phyloP scores from a whole-genome alignment of 2,888 invertebrate species.

The Amiota communis region DNA sequence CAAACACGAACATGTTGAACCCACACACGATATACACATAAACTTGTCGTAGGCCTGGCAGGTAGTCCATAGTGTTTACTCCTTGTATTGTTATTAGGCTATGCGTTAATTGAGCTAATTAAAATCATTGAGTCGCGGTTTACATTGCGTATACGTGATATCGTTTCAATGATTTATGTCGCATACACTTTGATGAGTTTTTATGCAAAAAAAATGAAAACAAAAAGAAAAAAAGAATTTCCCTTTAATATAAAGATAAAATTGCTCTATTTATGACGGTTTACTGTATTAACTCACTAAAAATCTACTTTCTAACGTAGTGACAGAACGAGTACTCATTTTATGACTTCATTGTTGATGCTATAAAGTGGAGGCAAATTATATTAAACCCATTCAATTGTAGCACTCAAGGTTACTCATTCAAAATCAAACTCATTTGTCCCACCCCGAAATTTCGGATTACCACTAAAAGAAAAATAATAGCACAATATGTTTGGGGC shows the following conservation, averaged over 20 bases:
- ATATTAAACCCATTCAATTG: conserved; percentile 10
- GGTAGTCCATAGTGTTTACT: not conserved
- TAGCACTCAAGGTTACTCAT: not conserved
- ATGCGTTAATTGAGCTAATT: conserved; percentile 29
- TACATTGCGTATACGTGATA: not conserved
- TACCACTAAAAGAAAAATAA: conserved; percentile 23
- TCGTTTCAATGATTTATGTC: not conserved
- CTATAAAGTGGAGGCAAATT: conserved; percentile 19
- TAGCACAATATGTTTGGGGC: not conserved
- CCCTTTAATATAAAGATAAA: too few relatives aligned
- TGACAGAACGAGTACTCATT: not conserved
- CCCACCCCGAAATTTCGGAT: conserved; percentile 1
- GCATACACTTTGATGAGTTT: not conserved
- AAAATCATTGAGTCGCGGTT: conserved; percentile 23
- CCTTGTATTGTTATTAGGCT: not conserved
- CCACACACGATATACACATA: not conserved
- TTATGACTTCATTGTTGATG: conserved; percentile 21
- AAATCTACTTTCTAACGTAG: too few relatives aligned
- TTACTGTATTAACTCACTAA: too few relatives aligned
- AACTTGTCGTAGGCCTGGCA: not conserved
- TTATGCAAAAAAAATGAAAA: too few relatives aligned
- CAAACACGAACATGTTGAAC: not conserved
- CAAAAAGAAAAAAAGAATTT: too few relatives aligned
- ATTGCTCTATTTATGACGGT: too few relatives aligned
- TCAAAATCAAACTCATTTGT: not conserved